Base-by-base conservation (phyloP, 2,888 invertebrate genomes). In the Philaethria dido region DNA sequence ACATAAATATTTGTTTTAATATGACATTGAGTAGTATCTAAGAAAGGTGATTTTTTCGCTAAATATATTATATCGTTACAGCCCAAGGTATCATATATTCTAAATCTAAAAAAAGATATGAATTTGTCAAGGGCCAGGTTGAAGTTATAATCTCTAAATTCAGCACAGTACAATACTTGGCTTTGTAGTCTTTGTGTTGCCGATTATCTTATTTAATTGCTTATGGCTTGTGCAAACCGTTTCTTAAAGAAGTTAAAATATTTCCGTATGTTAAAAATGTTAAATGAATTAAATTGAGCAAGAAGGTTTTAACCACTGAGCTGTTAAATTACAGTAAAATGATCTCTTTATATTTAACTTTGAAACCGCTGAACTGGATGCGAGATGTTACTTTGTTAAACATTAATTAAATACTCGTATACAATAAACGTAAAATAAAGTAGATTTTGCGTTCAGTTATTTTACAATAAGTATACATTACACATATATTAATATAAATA, bases 291-390 rank as follows among this genome's bases (percentile, higher is more conserved):
- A 33, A 16, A 22, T 42, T 42, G 5, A 57, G n/a, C 42, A 25
- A n/a, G 25, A 25, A 57, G 22, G 42, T 22, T 57, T 57, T 64
- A 64, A 36, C 64, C 64, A 57, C 25, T 39, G 47, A 64, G 25
- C 25, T 57, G 57, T 64, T 64, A 48, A 64, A 57, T 64, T 64
- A 64, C 39, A 64, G 45, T 57, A 52, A 57, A 47, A 48, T 57
- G 48, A 42, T 59, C 48, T 48, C 64, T 64, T 64, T 64, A 64
- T 25, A 57, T 57, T 48, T 64, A 64, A 59, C 64, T 64, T 64
- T 57, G 47, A 57, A 18, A 59, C 57, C 57, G 25, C 48, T 64
- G 57, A 59, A 39, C 57, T 45, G 57, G 48, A 57, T 47, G 48
- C 57, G 22, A 57, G 48, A 47, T 25, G 14, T 55, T 52, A 39